Evolutionary conservation across 2,888 invertebrate species (phyloP).

Genomic region (Ethmia dodecea): DNA sequence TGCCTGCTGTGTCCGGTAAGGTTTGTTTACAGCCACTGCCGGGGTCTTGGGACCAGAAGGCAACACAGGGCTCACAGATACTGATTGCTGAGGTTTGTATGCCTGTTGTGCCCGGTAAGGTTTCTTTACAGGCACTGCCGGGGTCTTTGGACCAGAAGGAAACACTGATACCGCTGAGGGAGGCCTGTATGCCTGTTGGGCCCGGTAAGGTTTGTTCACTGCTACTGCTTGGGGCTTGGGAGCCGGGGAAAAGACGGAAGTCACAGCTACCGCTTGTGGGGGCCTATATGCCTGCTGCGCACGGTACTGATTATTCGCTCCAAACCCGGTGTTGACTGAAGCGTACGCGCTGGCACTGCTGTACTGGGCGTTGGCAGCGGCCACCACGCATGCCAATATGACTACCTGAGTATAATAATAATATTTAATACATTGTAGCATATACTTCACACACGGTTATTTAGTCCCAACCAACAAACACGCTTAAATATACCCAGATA

Average conservation of each 20-base stretch:
- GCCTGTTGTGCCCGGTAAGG: background rate
- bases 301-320: slow-evolving; percentile 9
- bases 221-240: no score
- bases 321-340: slow-evolving; percentile 3
- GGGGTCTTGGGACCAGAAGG: no score
- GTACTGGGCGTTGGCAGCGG: slow-evolving; percentile 40
- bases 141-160: no score
- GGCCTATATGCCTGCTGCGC: slow-evolving; percentile 24
- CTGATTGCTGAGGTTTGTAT: background rate
- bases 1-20: background rate
- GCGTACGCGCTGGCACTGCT: slow-evolving; percentile 14
- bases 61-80: background rate
- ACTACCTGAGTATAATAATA: slow-evolving; percentile 29
- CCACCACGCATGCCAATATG: slow-evolving; percentile 39
- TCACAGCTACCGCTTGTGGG: background rate
- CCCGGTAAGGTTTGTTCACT: background rate
- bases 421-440: background rate
- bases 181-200: no score
- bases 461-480: no score
- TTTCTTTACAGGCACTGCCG: background rate
- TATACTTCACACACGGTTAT: no score
- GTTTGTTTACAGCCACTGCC: background rate
- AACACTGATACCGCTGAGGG: no score
- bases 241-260: no score
- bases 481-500: no score